Percentiles rank a stretch among this genome's conserved stretches.
Conservation (phyloP, 2,113 vertebrate species). For the Chauna torquata region DNA sequence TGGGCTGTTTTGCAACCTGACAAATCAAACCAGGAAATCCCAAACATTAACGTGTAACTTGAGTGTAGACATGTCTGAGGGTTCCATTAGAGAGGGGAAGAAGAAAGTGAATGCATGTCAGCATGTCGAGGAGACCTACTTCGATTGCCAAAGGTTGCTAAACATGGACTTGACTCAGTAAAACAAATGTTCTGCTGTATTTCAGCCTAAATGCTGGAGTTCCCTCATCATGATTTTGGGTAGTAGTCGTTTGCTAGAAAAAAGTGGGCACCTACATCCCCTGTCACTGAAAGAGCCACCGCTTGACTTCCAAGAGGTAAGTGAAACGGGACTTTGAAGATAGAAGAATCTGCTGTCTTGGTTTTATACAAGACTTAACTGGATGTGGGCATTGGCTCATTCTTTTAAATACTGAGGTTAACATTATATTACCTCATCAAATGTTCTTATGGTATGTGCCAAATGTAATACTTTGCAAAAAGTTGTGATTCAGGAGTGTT, state of each 20-base stretch:
- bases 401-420: neutral
- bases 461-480: too few relatives aligned
- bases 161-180: neutral
- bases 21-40: too few relatives aligned
- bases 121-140: neutral
- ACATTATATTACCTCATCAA: neutral
- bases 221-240: conserved; percentile 40
- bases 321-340: neutral
- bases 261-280: neutral
- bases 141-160: neutral
- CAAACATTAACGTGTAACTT: neutral
- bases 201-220: conserved; percentile 62
- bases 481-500: neutral
- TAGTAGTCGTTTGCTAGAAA: neutral
- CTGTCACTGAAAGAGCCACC: conserved; percentile 11
- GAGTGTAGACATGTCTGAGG: too few relatives aligned
- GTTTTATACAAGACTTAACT: neutral
- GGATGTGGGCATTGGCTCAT: rapidly evolving
- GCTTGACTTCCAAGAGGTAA: conserved; percentile 28
- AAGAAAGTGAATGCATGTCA: neutral
- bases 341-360: neutral
- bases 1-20: neutral
- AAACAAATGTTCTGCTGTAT: neutral
- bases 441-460: neutral
- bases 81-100: neutral